A percentile compares a stretch with the other conserved stretches of the same genome.
These are phyloP conservation scores for Lepisosteus osseus DNA, from an alignment of 2,113 vertebrate genomes.

Conservation along the genomic window DNA sequence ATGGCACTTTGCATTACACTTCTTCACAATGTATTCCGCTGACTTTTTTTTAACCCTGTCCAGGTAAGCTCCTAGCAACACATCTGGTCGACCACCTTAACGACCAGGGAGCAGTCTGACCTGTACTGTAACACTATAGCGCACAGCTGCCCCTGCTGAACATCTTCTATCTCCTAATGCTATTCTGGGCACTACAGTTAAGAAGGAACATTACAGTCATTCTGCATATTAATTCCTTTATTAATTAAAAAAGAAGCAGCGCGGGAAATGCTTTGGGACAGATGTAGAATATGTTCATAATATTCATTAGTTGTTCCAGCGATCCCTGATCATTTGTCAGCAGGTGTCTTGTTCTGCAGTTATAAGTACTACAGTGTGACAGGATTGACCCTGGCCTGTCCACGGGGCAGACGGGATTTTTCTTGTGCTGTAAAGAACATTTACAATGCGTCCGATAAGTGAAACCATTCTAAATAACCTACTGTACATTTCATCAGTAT, in stretches of 20 bases:
- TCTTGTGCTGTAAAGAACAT: too few relatives aligned
- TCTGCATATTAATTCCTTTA: constrained; percentile 40
- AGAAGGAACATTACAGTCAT: constrained; percentile 26
- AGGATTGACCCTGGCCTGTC: too few relatives aligned
- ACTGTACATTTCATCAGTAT: too few relatives aligned
- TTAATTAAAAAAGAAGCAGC: constrained; percentile 23
- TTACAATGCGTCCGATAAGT: too few relatives aligned
- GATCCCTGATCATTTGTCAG: neutral
- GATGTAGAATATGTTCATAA: constrained; percentile 30
- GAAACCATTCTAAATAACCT: too few relatives aligned
- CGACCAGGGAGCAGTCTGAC: neutral
- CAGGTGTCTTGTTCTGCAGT: neutral
- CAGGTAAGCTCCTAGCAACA: neutral
- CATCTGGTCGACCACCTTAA: neutral
- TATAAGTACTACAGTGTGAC: too few relatives aligned
- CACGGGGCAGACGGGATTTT: too few relatives aligned
- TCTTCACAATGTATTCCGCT: constrained; percentile 48
- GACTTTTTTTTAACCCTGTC: neutral
- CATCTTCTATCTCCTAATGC: constrained; percentile 35
- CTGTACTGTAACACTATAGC: neutral
- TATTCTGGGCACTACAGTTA: constrained; percentile 24
- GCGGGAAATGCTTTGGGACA: constrained; percentile 8
- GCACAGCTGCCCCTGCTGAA: constrained; percentile 17
- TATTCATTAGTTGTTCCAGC: constrained; percentile 1
- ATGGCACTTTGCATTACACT: constrained; percentile 69